Conservation (phyloP, 2,888 invertebrate species). For the Megamerina dolium region DNA sequence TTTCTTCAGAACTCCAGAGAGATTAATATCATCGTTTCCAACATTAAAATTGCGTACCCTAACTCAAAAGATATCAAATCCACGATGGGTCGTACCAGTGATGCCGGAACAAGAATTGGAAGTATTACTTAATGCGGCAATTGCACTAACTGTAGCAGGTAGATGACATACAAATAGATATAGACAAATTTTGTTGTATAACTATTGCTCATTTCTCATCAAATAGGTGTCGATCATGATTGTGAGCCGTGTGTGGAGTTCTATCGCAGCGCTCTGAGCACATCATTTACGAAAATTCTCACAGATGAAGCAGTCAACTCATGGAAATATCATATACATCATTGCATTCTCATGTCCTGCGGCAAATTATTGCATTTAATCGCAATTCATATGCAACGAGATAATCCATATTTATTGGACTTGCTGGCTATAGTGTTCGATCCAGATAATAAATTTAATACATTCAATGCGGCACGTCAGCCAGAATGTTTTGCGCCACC, state of each 20-base stretch:
- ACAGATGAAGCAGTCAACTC: conserved; percentile 97
- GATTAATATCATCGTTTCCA: conserved; percentile 62
- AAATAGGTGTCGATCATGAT: conserved; percentile 73
- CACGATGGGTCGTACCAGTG: conserved; percentile 96
- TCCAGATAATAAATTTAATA: conserved; percentile 85
- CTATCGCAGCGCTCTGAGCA: conserved; percentile 87
- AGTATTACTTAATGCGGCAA: conserved; percentile 81
- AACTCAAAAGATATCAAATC: conserved; percentile 93
- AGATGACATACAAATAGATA: conserved; percentile 69
- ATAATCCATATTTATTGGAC: conserved; percentile 89
- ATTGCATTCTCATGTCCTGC: conserved; percentile 90
- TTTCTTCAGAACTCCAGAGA: conserved; percentile 49
- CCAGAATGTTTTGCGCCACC: conserved; percentile 42
- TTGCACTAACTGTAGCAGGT: conserved; percentile 79
- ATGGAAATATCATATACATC: conserved; percentile 96
- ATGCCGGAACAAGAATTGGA: conserved; percentile 94
- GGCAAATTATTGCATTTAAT: conserved; percentile 87
- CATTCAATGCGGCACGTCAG: conserved; percentile 45
- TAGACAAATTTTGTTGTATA: too few species aligned
- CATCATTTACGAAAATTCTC: conserved; percentile 92
- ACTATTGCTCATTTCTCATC: too few species aligned
- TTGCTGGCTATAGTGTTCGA: conserved; percentile 89
- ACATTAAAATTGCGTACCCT: conserved; percentile 77
- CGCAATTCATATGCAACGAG: conserved; percentile 80
- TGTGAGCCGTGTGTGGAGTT: conserved; percentile 90